phyloP scores from a whole-genome alignment of 2,113 vertebrate species.

The Microcebus ravelobensis region DNA sequence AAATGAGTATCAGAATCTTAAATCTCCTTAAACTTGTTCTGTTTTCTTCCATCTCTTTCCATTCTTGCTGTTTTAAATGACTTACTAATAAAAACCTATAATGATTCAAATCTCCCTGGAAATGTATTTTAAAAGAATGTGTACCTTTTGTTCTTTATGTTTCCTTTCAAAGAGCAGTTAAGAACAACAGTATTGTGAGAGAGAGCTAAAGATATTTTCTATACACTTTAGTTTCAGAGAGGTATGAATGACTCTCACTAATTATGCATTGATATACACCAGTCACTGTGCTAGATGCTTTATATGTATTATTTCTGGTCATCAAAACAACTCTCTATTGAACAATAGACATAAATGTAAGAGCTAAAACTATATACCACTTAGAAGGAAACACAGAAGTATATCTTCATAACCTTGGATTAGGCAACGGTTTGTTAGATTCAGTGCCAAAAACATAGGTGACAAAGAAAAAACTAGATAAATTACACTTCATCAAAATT shows the following conservation, averaged over 20 bases:
- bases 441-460: neutral
- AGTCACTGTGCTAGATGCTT: neutral
- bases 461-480: neutral
- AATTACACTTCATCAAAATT: neutral
- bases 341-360: neutral
- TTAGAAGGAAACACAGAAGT: neutral
- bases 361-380: neutral
- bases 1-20: neutral
- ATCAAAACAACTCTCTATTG: neutral
- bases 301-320: neutral
- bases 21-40: neutral
- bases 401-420: neutral
- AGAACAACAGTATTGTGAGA: neutral
- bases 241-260: neutral
- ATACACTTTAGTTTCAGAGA: neutral
- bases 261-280: neutral
- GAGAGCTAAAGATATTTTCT: neutral
- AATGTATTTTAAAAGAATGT: neutral
- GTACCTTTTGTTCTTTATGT: neutral
- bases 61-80: neutral
- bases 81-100: neutral
- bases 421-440: neutral
- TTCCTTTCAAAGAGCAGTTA: neutral
- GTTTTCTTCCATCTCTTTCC: neutral
- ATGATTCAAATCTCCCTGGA: conserved; percentile 31